Base-by-base conservation (phyloP, 2,113 vertebrate genomes). In the Pollachius pollachius region DNA sequence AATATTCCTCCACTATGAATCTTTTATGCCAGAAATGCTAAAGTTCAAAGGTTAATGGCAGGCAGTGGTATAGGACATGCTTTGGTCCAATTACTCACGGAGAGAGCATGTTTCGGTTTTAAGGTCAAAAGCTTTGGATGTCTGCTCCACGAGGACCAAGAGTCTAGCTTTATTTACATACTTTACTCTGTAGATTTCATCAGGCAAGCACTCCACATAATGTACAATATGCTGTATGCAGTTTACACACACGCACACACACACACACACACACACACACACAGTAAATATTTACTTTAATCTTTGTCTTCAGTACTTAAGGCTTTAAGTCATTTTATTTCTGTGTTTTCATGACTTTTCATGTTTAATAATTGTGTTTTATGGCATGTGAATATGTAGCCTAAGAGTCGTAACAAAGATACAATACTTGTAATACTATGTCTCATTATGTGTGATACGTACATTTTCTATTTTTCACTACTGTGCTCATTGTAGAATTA, bases 41-140 rank as follows among this genome's bases (percentile, higher is more conserved):
- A 79, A 86, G 89, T 84, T 91, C 77, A 90, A 85, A 85, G 79
- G 85, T 73, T 48, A 82, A 88, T 63, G 52, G 78, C 71, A 75
- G 37, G 58, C 56, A 30, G 61, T 52, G 68, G 85, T 67, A 75
- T 68, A 68, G 70, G 69, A 78, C 64, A 69, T 74, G 67, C 68
- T 48, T 75, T 67, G 12, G 69, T 70, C 83, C 76, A 89, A 89
- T 90, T 90, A 90, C 78, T 79, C 62, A 70, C 64, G 65, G 69
- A 72, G 64, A 70, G 23, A 41, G 52, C 57, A 11, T 30, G 52
- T 66, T 75, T 81, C 81, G 57, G 64, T 75, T 59, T 77, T 65
- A 81, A 86, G 72, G 74, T 76, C 73, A 76, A 52, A 56, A 19
- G n/a, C 75, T 67, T n/a, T 62, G 48, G 62, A 52, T 59, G 69